These are phyloP conservation scores for Hirtodrosophila trivittata DNA, from an alignment of 2,888 invertebrate species.

Conservation along the genomic window DNA sequence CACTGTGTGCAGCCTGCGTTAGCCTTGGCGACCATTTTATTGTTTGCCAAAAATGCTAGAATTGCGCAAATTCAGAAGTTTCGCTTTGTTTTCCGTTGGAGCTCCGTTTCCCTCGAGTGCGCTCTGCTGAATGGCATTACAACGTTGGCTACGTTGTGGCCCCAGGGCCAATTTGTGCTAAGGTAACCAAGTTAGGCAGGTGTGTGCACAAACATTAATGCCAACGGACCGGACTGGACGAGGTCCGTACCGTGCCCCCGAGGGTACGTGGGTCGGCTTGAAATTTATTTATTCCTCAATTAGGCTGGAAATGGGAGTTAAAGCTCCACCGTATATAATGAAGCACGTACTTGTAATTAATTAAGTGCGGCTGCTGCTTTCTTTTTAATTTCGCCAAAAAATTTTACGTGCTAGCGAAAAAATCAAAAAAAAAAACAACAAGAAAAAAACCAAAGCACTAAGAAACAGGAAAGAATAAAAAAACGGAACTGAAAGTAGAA, in stretches of 20 bases:
- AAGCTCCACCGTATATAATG: slow-evolving; percentile 56
- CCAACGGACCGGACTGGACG: slow-evolving; percentile 4
- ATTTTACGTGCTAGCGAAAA: slow-evolving; percentile 35
- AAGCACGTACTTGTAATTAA: slow-evolving; percentile 78
- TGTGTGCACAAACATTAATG: slow-evolving; percentile 58
- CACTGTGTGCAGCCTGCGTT: slow-evolving; percentile 9
- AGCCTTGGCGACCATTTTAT: slow-evolving; percentile 69
- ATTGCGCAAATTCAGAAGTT: slow-evolving; percentile 72
- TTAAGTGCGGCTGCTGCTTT: slow-evolving; percentile 73
- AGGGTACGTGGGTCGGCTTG: slow-evolving; percentile 58
- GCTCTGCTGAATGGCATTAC: slow-evolving; percentile 62
- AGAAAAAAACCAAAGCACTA: not conserved
- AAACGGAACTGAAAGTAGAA: slow-evolving; percentile 5
- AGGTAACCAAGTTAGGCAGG: slow-evolving; percentile 66
- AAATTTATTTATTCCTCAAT: slow-evolving; percentile 76
- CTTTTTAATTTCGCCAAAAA: slow-evolving; percentile 62
- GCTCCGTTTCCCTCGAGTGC: slow-evolving; percentile 67
- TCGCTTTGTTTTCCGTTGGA: slow-evolving; percentile 53
- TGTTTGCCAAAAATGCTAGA: slow-evolving; percentile 66
- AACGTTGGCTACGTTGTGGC: slow-evolving; percentile 16
- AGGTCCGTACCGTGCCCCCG: slow-evolving; percentile 13
- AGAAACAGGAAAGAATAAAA: not conserved
- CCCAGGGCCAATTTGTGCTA: slow-evolving; percentile 60
- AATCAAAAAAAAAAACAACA: not conserved
- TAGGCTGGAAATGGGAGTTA: slow-evolving; percentile 26